A percentile compares a stretch with the other conserved stretches of the same genome.
phyloP scores from a whole-genome alignment of 2,888 invertebrate species.

The Axea sp. region DNA sequence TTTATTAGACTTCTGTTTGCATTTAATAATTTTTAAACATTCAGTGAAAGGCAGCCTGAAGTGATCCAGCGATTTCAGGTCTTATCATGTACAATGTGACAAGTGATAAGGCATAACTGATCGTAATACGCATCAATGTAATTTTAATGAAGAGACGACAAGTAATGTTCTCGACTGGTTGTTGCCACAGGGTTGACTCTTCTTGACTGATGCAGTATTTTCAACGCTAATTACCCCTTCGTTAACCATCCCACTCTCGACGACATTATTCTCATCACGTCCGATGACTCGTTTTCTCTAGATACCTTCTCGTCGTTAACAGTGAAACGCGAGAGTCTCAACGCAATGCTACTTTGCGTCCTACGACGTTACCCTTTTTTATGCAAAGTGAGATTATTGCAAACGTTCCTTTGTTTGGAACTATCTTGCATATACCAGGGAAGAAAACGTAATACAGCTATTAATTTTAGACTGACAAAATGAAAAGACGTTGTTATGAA shows the following conservation, averaged over 20 bases:
- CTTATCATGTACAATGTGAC: no score
- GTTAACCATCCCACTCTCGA: slow-evolving; percentile 72
- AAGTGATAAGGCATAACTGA: no score
- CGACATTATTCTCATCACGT: slow-evolving; percentile 72
- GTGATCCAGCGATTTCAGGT: no score
- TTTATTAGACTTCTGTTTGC: no score
- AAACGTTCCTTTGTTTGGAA: slow-evolving; percentile 56
- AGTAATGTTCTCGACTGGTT: slow-evolving; percentile 67
- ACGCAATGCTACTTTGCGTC: slow-evolving; percentile 48
- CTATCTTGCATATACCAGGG: slow-evolving; percentile 20
- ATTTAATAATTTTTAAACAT: no score
- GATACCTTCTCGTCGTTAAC: slow-evolving; percentile 66
- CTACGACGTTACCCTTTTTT: slow-evolving; percentile 60
- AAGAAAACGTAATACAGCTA: slow-evolving; percentile 42
- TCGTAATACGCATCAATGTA: slow-evolving; percentile 46
- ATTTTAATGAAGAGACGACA: slow-evolving; percentile 75
- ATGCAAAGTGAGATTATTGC: slow-evolving; percentile 61
- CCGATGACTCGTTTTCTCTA: slow-evolving; percentile 65
- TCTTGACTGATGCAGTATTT: slow-evolving; percentile 76
- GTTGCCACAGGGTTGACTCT: slow-evolving; percentile 69
- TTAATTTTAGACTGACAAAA: slow-evolving; percentile 52
- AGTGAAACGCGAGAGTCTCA: slow-evolving; percentile 66
- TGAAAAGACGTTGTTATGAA: slow-evolving; percentile 53
- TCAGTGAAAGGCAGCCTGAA: no score
- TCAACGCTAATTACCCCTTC: slow-evolving; percentile 74